Base-by-base conservation (phyloP, 2,888 invertebrate genomes). In the Coleophora deauratella region DNA sequence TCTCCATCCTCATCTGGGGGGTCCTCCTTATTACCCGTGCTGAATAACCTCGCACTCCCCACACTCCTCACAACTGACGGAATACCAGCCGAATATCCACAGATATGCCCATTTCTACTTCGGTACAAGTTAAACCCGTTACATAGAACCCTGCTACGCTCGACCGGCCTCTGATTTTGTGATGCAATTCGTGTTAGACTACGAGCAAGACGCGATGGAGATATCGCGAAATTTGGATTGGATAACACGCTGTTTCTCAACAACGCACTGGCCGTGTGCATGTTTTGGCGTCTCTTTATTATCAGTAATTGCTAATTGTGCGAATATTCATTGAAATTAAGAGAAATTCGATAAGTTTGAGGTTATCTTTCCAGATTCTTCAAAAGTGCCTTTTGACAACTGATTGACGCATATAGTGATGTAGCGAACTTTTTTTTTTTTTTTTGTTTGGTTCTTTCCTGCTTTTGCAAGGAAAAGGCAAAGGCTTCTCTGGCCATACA, bases 361-460 rank as follows among this genome's bases (percentile, higher is more conserved):
- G 79, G 79, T 82, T 81, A 80, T 68, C 62, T 70, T 79, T 81
- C 75, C 72, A 79, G 79, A 79, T 67, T 65, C 56, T 73, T 79
- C 73, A 77, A 61, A 39, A 32, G n/a, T n/a, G n/a, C n/a, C n/a
- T n/a, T n/a, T n/a, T n/a, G n/a, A n/a, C n/a, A n/a, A n/a, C n/a
- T n/a, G n/a, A n/a, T n/a, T n/a, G n/a, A n/a, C n/a, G n/a, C n/a
- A n/a, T n/a, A n/a, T n/a, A n/a, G n/a, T n/a, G n/a, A n/a, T n/a
- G n/a, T n/a, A n/a, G n/a, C n/a, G n/a, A n/a, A n/a, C n/a, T n/a
- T n/a, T n/a, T n/a, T n/a, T n/a, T n/a, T n/a, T n/a, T n/a, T n/a
- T n/a, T n/a, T n/a, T n/a, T n/a, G n/a, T n/a, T n/a, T n/a, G n/a
- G n/a, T n/a, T n/a, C n/a, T n/a, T n/a, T n/a, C n/a, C n/a, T n/a